A percentile compares a stretch with the other conserved stretches of the same genome.
Conservation (phyloP, 2,113 vertebrate genomes). For the Cettia cetti region DNA sequence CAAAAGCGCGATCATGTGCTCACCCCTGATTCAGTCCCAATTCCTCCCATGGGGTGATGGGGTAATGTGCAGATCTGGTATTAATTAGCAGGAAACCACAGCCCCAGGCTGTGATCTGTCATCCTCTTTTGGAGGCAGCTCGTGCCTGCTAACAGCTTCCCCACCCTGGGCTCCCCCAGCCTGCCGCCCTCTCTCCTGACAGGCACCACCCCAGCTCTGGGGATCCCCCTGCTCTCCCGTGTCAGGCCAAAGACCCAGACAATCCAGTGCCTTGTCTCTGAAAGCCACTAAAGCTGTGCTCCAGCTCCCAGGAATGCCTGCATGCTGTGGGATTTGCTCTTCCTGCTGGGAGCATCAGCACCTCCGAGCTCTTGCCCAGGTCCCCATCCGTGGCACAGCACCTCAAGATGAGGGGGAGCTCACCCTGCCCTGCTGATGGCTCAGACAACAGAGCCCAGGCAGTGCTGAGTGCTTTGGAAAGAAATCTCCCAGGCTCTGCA, state of each 20-base stretch:
- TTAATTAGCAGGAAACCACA: slow-evolving; percentile 39
- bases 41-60: slow-evolving; percentile 30
- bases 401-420: not conserved
- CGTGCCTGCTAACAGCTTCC: not conserved
- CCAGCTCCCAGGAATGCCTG: not conserved
- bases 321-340: not conserved
- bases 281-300: not conserved
- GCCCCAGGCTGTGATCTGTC: slow-evolving; percentile 33
- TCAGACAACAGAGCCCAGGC: not conserved
- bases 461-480: not conserved
- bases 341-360: not conserved
- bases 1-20: slow-evolving; percentile 35
- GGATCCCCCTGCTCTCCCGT: not conserved
- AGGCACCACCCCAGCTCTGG: not conserved
- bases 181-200: not conserved
- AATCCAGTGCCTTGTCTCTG: not conserved
- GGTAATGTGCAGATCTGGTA: slow-evolving; percentile 39
- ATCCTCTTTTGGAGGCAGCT: slow-evolving; percentile 22
- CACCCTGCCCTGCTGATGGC: not conserved
- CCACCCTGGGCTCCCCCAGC: not conserved
- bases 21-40: slow-evolving; percentile 33
- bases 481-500: not conserved
- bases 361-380: fast-evolving
- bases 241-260: not conserved
- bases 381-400: not conserved